Evolutionary conservation across 2,113 vertebrate genomes (phyloP).

Genomic region (Benitochromis conjunctus): DNA sequence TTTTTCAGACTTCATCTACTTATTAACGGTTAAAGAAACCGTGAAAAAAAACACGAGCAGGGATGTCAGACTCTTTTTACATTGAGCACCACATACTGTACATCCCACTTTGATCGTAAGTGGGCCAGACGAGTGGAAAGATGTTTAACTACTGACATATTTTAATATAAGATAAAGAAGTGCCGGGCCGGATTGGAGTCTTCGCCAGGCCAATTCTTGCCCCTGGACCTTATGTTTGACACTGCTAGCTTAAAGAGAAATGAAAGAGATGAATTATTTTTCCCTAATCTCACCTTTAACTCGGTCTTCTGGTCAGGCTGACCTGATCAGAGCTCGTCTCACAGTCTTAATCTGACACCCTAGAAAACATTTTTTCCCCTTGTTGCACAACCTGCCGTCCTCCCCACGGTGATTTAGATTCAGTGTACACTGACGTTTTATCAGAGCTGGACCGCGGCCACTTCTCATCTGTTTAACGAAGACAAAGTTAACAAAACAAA

Average conservation of each 20-base stretch:
- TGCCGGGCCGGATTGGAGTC: not conserved
- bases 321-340: not conserved
- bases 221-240: not conserved
- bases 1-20: not conserved
- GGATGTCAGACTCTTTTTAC: too few species aligned
- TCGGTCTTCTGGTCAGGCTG: not conserved
- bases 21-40: not conserved
- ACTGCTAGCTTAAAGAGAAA: not conserved
- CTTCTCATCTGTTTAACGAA: not conserved
- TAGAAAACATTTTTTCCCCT: rapidly evolving
- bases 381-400: not conserved
- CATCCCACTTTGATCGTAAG: not conserved
- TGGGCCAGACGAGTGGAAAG: rapidly evolving
- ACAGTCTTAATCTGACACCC: not conserved
- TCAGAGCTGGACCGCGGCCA: not conserved
- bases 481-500: not conserved
- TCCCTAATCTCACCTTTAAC: not conserved
- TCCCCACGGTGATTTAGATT: not conserved
- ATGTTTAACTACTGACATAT: not conserved
- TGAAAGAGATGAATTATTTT: not conserved
- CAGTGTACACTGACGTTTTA: not conserved
- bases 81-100: not conserved
- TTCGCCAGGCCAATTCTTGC: not conserved
- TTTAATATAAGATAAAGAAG: not conserved
- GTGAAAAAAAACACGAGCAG: too few species aligned